These are phyloP conservation scores for Bettongia penicillata DNA, from an alignment of 2,113 vertebrate genomes.

Conservation along the genomic window DNA sequence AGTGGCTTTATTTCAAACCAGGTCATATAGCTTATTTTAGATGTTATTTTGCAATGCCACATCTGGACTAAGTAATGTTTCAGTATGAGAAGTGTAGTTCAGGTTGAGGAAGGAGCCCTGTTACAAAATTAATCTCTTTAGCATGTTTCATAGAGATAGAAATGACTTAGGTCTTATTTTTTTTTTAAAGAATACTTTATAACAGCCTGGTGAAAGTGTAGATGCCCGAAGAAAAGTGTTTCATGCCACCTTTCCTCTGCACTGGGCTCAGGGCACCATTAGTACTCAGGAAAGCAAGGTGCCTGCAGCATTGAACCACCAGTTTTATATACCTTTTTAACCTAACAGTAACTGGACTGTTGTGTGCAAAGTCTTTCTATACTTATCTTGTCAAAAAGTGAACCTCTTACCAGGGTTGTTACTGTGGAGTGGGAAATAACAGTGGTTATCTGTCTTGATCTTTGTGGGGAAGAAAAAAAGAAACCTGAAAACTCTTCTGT, in stretches of 20 bases:
- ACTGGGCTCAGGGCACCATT: background rate
- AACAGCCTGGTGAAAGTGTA: background rate
- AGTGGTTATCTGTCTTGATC: background rate
- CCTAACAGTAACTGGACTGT: background rate
- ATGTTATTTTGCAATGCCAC: background rate
- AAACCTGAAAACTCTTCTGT: background rate
- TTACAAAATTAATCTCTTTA: background rate
- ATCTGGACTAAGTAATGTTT: background rate
- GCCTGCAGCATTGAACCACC: background rate
- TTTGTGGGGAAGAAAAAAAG: background rate
- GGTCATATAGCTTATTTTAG: background rate
- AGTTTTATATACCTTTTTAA: background rate
- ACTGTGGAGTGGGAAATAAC: background rate
- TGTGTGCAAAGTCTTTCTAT: background rate
- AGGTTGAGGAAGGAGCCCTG: background rate
- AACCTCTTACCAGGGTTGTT: background rate
- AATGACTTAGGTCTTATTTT: background rate
- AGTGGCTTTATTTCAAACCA: constrained; percentile 12
- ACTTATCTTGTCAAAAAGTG: background rate
- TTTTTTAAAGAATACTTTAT: background rate
- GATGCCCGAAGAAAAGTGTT: fast-evolving
- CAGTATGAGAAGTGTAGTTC: background rate
- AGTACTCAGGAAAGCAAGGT: background rate
- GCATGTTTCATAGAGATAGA: background rate
- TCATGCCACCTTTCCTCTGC: background rate